These are phyloP conservation scores for Denticeps clupeoides DNA, from an alignment of 2,797 vertebrate species.

Conservation along the genomic window DNA sequence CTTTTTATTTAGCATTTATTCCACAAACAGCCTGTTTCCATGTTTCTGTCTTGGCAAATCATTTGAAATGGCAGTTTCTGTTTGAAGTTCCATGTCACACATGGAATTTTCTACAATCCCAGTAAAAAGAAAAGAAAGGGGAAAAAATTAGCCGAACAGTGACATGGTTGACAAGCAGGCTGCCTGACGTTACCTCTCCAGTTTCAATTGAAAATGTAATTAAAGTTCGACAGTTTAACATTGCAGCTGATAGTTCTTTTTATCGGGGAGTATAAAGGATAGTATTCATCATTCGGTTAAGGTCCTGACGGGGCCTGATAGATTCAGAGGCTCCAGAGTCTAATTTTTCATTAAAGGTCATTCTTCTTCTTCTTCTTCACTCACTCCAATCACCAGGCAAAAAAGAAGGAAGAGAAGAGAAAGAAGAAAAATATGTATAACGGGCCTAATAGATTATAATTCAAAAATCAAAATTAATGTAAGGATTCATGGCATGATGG, in stretches of 20 bases:
- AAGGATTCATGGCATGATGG: slow-evolving; percentile 24
- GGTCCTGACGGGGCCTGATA: slow-evolving; percentile 22
- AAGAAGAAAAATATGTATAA: not conserved
- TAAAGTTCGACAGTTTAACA: slow-evolving; percentile 31
- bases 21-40: too few relatives aligned
- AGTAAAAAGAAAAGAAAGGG: too few relatives aligned
- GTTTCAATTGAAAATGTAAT: slow-evolving; percentile 20
- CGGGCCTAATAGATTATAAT: slow-evolving; percentile 34
- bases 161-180: not conserved
- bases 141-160: too few relatives aligned
- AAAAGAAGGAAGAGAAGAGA: not conserved
- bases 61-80: too few relatives aligned
- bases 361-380: slow-evolving; percentile 25
- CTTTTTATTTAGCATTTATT: too few relatives aligned
- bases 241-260: slow-evolving; percentile 23
- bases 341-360: slow-evolving; percentile 34
- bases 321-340: slow-evolving; percentile 19
- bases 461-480: slow-evolving; percentile 25
- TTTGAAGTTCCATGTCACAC: too few relatives aligned
- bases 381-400: not conserved
- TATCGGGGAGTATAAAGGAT: slow-evolving; percentile 28
- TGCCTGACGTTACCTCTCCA: slow-evolving; percentile 2
- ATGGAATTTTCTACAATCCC: too few relatives aligned
- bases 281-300: slow-evolving; percentile 35
- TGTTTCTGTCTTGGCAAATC: too few relatives aligned